A percentile compares a stretch with the other conserved stretches of the same genome.
Conservation (phyloP, 2,888 invertebrate species). For the Orthonychiurus folsomi region DNA sequence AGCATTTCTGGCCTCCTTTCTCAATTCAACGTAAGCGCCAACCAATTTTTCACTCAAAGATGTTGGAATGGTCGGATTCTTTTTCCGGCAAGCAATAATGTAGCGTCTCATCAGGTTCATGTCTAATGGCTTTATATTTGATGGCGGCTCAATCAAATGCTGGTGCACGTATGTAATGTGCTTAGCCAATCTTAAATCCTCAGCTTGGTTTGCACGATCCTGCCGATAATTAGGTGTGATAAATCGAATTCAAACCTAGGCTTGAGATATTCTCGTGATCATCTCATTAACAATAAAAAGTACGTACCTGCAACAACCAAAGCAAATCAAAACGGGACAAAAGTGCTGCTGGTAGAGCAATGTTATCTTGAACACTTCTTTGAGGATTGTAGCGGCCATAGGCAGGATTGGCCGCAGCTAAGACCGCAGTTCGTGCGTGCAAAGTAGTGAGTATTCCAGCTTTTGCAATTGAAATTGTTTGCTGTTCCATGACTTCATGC, state of each 20-base stretch:
- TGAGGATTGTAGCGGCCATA: constrained; percentile 97
- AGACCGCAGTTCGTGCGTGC: constrained; percentile 92
- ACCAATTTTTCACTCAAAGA: constrained; percentile 82
- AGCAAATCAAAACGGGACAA: constrained; percentile 91
- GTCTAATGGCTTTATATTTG: constrained; percentile 60
- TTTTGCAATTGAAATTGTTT: constrained; percentile 99
- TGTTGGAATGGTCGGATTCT: constrained; percentile 77
- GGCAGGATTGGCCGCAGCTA: constrained; percentile 98
- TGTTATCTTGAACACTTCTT: constrained; percentile 89
- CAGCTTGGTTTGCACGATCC: constrained; percentile 52
- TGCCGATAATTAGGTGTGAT: too few species aligned
- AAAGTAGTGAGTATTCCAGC: constrained; percentile 97
- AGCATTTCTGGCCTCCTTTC: constrained; percentile 32
- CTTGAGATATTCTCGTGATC: not conserved
- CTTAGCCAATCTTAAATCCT: constrained; percentile 72
- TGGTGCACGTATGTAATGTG: constrained; percentile 98
- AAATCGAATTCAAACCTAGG: too few species aligned
- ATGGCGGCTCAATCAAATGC: constrained; percentile 76
- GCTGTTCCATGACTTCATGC: constrained; percentile 99
- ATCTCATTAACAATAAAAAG: constrained; percentile 33
- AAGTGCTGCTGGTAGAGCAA: constrained; percentile 93
- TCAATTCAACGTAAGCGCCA: constrained; percentile 65
- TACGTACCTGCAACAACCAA: constrained; percentile 90
- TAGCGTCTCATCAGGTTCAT: constrained; percentile 92
- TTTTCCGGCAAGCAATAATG: constrained; percentile 79